Evolutionary conservation across 1,140 invertebrate species (phyloP).

Genomic region (Bacillus rossius): DNA sequence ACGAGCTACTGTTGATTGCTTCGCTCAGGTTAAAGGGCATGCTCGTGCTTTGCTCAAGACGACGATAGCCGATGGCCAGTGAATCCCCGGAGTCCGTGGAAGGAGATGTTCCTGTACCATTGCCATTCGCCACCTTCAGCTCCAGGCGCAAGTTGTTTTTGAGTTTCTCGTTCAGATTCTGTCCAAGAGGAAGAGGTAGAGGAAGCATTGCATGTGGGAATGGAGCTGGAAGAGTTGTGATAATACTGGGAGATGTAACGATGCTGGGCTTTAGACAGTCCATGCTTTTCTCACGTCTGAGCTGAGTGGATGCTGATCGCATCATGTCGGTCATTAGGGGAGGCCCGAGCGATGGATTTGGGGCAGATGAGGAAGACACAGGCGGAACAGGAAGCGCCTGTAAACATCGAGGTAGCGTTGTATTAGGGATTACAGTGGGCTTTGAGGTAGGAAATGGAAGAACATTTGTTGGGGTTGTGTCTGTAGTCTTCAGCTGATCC

Average conservation of each 20-base stretch:
- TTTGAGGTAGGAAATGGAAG: slow-evolving; percentile 1
- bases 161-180: slow-evolving; percentile 31
- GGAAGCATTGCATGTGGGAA: slow-evolving; percentile 21
- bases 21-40: slow-evolving; percentile 50
- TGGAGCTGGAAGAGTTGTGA: slow-evolving; percentile 12
- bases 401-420: slow-evolving; percentile 48
- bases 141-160: slow-evolving; percentile 33
- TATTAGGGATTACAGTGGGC: slow-evolving; percentile 24
- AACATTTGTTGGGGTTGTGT: not conserved
- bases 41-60: slow-evolving; percentile 51
- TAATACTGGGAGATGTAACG: not conserved
- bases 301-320: slow-evolving; percentile 13
- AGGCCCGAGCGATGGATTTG: slow-evolving; percentile 8
- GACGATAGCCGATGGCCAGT: slow-evolving; percentile 40
- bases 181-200: slow-evolving; percentile 23
- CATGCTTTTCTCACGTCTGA: slow-evolving; percentile 16
- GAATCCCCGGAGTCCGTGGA: slow-evolving; percentile 44
- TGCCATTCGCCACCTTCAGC: slow-evolving; percentile 24
- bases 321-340: slow-evolving; percentile 4
- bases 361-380: slow-evolving; percentile 3
- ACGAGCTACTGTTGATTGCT: slow-evolving; percentile 15
- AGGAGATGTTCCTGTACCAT: slow-evolving; percentile 42
- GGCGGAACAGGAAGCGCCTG: slow-evolving; percentile 29
- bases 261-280: slow-evolving; percentile 9
- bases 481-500: slow-evolving; percentile 52